Evolutionary conservation across 2,797 vertebrate genomes (phyloP).

Genomic region (Apodemus agrarius): DNA sequence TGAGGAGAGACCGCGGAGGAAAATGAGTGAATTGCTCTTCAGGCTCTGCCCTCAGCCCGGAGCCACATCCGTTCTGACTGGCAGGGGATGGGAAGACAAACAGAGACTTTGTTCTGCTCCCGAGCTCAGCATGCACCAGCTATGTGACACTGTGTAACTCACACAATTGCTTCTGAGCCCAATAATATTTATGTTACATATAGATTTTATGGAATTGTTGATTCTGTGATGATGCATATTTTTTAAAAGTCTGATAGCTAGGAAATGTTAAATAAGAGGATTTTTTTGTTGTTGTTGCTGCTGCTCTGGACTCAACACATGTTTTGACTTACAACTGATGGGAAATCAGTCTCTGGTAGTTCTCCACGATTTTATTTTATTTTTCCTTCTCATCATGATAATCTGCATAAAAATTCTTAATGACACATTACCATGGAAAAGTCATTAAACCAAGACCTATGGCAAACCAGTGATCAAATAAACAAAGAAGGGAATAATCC

Average conservation of each 20-base stretch:
- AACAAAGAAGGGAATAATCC: neutral
- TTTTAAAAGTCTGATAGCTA: constrained; percentile 8
- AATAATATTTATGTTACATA: neutral
- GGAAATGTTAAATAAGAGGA: neutral
- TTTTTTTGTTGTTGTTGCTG: neutral
- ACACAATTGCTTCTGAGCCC: neutral
- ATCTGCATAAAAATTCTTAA: constrained; percentile 22
- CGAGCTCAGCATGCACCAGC: neutral
- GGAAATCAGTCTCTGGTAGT: neutral
- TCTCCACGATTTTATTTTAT: neutral
- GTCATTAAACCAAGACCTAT: neutral
- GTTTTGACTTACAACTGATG: neutral
- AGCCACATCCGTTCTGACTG: neutral
- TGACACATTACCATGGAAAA: neutral
- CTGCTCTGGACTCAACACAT: neutral
- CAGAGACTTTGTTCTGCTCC: neutral
- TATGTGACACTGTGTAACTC: neutral
- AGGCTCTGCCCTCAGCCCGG: neutral
- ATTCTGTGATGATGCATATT: neutral
- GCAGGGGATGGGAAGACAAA: neutral
- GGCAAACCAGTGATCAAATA: neutral
- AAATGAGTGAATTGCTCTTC: neutral
- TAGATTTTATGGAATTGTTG: neutral
- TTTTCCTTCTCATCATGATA: neutral
- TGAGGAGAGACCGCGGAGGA: neutral